Base-by-base conservation (phyloP, 2,888 invertebrate genomes). In the Netelia inedita region DNA sequence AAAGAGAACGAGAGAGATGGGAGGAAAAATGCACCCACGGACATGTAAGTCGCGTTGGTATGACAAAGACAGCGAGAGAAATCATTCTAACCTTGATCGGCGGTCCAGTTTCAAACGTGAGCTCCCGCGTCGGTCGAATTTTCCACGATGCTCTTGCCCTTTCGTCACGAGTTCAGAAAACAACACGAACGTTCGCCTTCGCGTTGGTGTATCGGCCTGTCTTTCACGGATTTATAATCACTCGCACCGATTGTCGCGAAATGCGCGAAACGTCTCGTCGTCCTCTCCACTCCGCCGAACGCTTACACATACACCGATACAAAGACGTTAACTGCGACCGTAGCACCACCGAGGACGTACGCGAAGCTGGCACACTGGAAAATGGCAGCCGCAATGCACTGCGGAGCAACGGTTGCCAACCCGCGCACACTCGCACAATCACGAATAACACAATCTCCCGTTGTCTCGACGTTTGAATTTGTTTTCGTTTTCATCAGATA, bases 51-150 rank as follows among this genome's bases (percentile, higher is more conserved):
- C 57, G 71, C 55, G 50, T 59, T 43, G 53, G 43, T 43, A 28
- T 55, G 35, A 74, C 16, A 61, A 57, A 35, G 59, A 71, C 53
- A 85, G 69, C 73, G 53, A 75, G 53, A 79, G 72, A 63, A 84
- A 65, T 79, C n/a, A 69, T 85, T 89, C 91, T 92, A 89, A 93
- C 93, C 93, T 92, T 91, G 91, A 88, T 89, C 90, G 91, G 87
- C 89, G 92, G 89, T 92, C 93, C 93, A 93, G 92, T 91, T 92
- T 93, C 91, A 89, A 90, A 89, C 79, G 89, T 85, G 86, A 86
- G 87, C 84, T 88, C 87, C 89, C 88, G 88, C 88, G 90, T 85
- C 79, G 86, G 79, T 76, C 61, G 69, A 83, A 82, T 90, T 81
- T 82, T 86, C 82, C 74, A 75, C 82, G 43, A 68, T 55, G 50